These are phyloP conservation scores for Falcaria lacertinaria DNA, from an alignment of 2,888 invertebrate species.

Conservation along the genomic window DNA sequence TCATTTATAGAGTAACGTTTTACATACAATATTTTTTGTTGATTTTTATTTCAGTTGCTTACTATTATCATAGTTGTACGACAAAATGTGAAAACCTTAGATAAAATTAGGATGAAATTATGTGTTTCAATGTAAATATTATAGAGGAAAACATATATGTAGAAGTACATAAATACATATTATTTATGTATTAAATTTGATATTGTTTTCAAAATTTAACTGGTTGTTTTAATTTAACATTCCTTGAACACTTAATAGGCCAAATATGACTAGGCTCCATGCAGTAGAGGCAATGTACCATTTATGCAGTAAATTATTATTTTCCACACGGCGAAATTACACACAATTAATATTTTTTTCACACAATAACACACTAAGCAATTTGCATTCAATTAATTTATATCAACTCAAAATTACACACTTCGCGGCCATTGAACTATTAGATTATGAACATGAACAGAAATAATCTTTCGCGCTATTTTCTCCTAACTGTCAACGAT, in stretches of 20 bases:
- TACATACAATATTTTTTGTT: constrained; percentile 45
- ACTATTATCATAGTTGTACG: constrained; percentile 55
- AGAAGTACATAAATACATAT: constrained; percentile 76
- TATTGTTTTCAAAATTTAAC: constrained; percentile 78
- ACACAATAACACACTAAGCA: no score
- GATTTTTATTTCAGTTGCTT: constrained; percentile 65
- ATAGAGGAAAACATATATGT: constrained; percentile 75
- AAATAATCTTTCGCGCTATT: no score
- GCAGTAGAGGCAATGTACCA: no score
- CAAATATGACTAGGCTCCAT: no score
- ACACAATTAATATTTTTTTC: no score
- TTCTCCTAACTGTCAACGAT: no score
- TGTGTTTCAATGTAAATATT: constrained; percentile 78
- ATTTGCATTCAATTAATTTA: no score
- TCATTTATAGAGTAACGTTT: constrained; percentile 51
- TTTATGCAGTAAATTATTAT: no score
- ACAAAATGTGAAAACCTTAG: constrained; percentile 60
- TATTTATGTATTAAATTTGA: constrained; percentile 80
- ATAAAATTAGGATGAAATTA: constrained; percentile 65
- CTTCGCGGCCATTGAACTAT: no score
- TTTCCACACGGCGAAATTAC: no score
- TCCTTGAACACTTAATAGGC: neutral
- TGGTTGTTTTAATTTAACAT: constrained; percentile 55
- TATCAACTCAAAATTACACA: no score
- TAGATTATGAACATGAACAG: no score